phyloP scores from a whole-genome alignment of 1,140 invertebrate genomes.

The Cydia amplana region DNA sequence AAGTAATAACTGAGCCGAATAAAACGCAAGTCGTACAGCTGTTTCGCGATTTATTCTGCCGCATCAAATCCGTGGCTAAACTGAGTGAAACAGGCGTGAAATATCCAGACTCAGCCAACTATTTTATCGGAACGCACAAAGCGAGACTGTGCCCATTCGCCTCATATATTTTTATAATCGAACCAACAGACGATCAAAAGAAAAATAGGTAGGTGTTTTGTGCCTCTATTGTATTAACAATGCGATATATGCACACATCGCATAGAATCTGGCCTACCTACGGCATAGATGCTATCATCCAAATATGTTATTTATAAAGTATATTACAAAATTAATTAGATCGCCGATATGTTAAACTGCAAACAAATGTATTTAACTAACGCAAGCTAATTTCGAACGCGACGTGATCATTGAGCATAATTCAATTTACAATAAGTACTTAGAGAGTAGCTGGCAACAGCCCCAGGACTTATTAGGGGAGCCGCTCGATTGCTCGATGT shows the following conservation, averaged over 20 bases:
- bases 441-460: background rate
- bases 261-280: background rate
- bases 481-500: slow-evolving; percentile 54
- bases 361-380: background rate
- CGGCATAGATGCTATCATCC: background rate
- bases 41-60: slow-evolving; percentile 17
- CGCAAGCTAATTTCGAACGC: background rate
- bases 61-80: slow-evolving; percentile 32
- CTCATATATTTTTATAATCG: slow-evolving; percentile 21
- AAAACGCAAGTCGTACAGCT: background rate
- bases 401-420: slow-evolving; percentile 5
- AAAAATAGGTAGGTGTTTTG: background rate
- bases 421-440: slow-evolving; percentile 24
- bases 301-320: too few relatives aligned
- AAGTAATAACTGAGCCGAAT: slow-evolving; percentile 3
- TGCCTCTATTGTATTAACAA: too few relatives aligned
- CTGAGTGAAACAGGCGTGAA: slow-evolving; percentile 33
- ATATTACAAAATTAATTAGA: too few relatives aligned
- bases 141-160: slow-evolving; percentile 9
- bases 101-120: slow-evolving; percentile 29
- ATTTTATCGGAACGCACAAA: slow-evolving; percentile 34
- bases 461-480: slow-evolving; percentile 11
- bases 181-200: background rate
- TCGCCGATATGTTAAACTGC: background rate
- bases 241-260: background rate